Percentiles rank a stretch among this genome's conserved stretches.
Conservation (phyloP, 2,113 vertebrate species). For the Nibea coibor region DNA sequence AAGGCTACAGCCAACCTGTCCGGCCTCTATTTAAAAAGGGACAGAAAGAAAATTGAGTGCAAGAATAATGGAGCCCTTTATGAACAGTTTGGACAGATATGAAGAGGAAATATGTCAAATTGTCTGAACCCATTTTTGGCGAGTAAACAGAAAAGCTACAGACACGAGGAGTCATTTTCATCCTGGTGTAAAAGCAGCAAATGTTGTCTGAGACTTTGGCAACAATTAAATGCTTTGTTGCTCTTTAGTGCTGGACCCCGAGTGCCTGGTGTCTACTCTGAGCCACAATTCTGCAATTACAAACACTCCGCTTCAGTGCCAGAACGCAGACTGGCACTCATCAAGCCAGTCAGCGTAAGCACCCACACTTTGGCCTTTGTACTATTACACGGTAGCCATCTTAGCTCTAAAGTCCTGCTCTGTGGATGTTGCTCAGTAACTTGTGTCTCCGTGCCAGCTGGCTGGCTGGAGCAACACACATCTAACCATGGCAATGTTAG, state of each 20-base stretch:
- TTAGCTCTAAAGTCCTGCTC: conserved; percentile 56
- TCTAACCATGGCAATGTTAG: conserved; percentile 50
- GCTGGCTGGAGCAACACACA: conserved; percentile 31
- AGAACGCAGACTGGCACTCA: conserved; percentile 55
- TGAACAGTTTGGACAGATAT: conserved; percentile 21
- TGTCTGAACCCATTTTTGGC: conserved; percentile 33
- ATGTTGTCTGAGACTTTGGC: conserved; percentile 50
- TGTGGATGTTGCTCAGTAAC: conserved; percentile 63
- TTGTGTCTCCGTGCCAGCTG: conserved; percentile 63
- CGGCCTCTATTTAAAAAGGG: not conserved
- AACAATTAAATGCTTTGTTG: conserved; percentile 42
- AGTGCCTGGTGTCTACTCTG: conserved; percentile 18
- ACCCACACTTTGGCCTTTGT: conserved; percentile 60
- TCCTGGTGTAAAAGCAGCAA: conserved; percentile 21
- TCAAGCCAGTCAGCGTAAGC: conserved; percentile 43
- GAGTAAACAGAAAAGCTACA: conserved; percentile 14
- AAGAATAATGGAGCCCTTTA: conserved; percentile 3
- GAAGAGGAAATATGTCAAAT: conserved; percentile 12
- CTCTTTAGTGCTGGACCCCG: conserved; percentile 42
- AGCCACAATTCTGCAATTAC: conserved; percentile 62
- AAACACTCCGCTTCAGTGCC: conserved; percentile 59
- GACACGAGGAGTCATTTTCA: conserved; percentile 31
- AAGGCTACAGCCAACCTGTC: not conserved
- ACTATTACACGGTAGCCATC: conserved; percentile 39
- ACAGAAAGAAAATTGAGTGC: not conserved